A percentile compares a stretch with the other conserved stretches of the same genome.
phyloP scores from a whole-genome alignment of 2,113 vertebrate genomes.

The Eclectus roratus region DNA sequence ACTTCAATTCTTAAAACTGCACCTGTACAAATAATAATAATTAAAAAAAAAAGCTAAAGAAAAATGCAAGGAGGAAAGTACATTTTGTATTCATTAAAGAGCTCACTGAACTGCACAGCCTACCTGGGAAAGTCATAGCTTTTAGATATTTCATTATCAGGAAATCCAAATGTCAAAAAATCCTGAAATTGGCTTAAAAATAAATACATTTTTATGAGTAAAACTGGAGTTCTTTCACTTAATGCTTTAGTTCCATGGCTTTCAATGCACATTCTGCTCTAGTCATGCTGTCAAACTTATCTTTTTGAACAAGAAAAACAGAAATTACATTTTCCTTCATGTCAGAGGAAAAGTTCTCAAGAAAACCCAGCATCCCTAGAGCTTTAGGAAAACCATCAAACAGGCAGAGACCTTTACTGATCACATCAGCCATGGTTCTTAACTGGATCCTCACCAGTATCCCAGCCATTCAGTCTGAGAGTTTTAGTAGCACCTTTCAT shows the following conservation, averaged over 20 bases:
- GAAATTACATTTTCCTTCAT: background rate
- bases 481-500: constrained; percentile 20
- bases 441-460: background rate
- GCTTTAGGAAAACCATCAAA: background rate
- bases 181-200: background rate
- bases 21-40: background rate
- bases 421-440: background rate
- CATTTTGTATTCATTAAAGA: background rate
- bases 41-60: background rate
- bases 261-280: background rate
- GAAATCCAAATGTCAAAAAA: constrained; percentile 29
- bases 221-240: background rate
- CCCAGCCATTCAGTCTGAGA: background rate
- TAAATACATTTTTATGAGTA: background rate
- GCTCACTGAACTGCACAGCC: background rate
- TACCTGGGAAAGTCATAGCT: background rate
- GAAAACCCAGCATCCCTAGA: background rate
- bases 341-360: background rate
- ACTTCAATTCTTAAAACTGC: background rate
- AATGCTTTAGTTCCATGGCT: background rate
- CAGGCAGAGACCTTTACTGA: background rate
- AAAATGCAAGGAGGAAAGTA: background rate
- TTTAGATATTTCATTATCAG: constrained; percentile 11
- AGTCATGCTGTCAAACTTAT: background rate
- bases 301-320: background rate